A percentile compares a stretch with the other conserved stretches of the same genome.
Conservation (phyloP, 1,140 invertebrate genomes). For the Pseudomyrmex pallidus region DNA sequence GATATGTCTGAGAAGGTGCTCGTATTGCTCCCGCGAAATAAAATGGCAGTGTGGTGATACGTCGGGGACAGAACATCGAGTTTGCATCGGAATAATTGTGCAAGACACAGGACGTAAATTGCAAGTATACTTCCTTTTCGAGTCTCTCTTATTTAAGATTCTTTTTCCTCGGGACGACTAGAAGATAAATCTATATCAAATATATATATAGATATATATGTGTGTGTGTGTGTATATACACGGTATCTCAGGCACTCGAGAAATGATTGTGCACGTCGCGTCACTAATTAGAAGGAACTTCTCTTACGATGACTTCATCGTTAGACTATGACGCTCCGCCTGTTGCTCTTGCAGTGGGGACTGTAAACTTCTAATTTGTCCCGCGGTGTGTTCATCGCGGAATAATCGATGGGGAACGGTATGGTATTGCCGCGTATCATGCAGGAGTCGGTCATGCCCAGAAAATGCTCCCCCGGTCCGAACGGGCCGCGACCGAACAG, state of each 20-base stretch:
- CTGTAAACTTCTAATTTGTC: slow-evolving; percentile 89
- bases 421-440: slow-evolving; percentile 64
- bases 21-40: slow-evolving; percentile 14
- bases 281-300: slow-evolving; percentile 48
- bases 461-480: slow-evolving; percentile 90
- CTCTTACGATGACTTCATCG: neutral
- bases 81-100: slow-evolving; percentile 8
- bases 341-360: slow-evolving; percentile 88
- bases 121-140: too few relatives aligned
- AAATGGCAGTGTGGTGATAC: slow-evolving; percentile 41
- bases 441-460: slow-evolving; percentile 83
- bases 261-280: slow-evolving; percentile 42
- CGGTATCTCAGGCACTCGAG: slow-evolving; percentile 38
- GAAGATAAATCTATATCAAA: slow-evolving; percentile 30
- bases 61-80: neutral
- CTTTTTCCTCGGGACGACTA: neutral
- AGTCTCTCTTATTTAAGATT: too few relatives aligned
- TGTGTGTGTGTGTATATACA: neutral
- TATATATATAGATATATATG: neutral
- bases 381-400: slow-evolving; percentile 89
- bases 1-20: slow-evolving; percentile 7
- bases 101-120: neutral
- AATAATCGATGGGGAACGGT: slow-evolving; percentile 91
- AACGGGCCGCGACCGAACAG: slow-evolving; percentile 89
- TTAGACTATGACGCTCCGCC: slow-evolving; percentile 90